Percentiles rank a stretch among this genome's conserved stretches.
Conservation (phyloP, 1,140 invertebrate species). For the Caerostris extrusa region DNA sequence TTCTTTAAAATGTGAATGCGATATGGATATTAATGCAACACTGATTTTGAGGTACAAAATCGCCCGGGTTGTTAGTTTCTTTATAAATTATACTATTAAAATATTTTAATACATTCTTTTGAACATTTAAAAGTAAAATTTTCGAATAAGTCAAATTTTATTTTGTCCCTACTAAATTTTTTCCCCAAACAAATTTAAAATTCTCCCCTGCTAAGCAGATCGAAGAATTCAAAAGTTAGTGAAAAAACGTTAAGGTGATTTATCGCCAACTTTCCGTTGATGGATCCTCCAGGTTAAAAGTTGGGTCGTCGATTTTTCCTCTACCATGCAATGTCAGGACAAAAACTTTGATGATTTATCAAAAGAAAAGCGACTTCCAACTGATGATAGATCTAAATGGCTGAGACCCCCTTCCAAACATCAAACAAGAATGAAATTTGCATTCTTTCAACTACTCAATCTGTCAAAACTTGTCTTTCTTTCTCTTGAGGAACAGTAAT, state of each 20-base stretch:
- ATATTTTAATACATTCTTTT: no score
- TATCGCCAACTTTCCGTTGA: neutral
- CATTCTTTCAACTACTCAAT: slow-evolving; percentile 52
- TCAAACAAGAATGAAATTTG: slow-evolving; percentile 68
- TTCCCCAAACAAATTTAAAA: neutral
- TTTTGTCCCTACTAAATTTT: neutral
- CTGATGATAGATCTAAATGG: slow-evolving; percentile 53
- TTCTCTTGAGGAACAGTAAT: slow-evolving; percentile 30
- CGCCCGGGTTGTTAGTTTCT: no score
- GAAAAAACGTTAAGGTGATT: neutral
- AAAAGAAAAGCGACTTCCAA: slow-evolving; percentile 62
- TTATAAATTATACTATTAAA: no score
- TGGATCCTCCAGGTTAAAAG: neutral
- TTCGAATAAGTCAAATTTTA: neutral
- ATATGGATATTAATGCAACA: no score
- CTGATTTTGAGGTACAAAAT: no score
- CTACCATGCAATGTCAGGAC: neutral
- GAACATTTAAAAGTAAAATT: no score
- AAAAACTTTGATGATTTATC: slow-evolving; percentile 56
- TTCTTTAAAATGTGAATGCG: no score
- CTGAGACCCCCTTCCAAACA: neutral
- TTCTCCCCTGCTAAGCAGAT: neutral
- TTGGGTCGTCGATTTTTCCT: neutral
- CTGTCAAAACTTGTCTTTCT: slow-evolving; percentile 39
- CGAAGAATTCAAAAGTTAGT: neutral